phyloP scores from a whole-genome alignment of 2,888 invertebrate species.

The Phasia obesa region DNA sequence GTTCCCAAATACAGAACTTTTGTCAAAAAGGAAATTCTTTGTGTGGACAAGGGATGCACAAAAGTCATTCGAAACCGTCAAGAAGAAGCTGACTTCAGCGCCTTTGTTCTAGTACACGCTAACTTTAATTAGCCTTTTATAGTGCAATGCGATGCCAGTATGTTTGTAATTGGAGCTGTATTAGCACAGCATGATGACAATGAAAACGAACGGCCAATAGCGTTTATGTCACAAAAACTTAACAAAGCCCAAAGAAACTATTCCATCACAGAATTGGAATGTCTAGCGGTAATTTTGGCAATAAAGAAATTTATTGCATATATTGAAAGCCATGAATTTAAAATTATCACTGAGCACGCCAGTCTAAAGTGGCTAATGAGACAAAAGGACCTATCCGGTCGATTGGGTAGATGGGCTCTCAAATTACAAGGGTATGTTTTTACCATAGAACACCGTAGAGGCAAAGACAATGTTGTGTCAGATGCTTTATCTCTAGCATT shows the following conservation, averaged over 20 bases:
- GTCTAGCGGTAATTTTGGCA: neutral
- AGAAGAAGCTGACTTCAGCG: neutral
- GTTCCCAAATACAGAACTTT: too few relatives aligned
- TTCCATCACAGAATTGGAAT: neutral
- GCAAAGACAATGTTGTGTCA: neutral
- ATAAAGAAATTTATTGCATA: neutral
- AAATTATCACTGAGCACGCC: slow-evolving; percentile 73
- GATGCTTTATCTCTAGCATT: neutral
- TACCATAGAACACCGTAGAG: too few relatives aligned
- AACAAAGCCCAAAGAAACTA: neutral
- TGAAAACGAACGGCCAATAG: neutral
- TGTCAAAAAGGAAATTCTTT: too few relatives aligned
- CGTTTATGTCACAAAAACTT: slow-evolving; percentile 3
- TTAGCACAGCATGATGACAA: slow-evolving; percentile 7
- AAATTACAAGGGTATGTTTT: slow-evolving; percentile 20
- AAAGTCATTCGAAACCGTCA: neutral
- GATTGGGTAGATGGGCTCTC: slow-evolving; percentile 72
- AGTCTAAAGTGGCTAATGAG: slow-evolving; percentile 74
- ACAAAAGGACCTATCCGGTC: slow-evolving; percentile 73
- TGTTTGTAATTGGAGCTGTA: neutral
- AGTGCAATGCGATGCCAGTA: slow-evolving; percentile 8
- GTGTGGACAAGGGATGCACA: neutral
- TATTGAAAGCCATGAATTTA: neutral
- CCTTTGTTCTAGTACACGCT: neutral
- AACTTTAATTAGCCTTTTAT: neutral